A percentile compares a stretch with the other conserved stretches of the same genome.
Evolutionary conservation across 2,113 vertebrate genomes (phyloP).

Genomic region (Grus americana): DNA sequence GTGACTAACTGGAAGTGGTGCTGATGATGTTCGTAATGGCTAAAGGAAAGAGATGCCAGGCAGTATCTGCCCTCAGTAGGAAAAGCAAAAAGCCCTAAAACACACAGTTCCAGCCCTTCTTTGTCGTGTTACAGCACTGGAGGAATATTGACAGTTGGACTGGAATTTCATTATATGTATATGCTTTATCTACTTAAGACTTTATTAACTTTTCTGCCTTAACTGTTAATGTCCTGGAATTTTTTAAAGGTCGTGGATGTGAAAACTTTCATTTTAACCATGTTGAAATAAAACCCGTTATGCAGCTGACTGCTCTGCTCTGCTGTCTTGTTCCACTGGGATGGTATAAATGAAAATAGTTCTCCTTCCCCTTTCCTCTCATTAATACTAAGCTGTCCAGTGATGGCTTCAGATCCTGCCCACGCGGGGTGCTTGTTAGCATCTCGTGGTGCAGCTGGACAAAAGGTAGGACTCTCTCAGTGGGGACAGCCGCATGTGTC

Average conservation of each 20-base stretch:
- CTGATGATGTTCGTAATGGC: background rate
- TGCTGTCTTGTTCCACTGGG: background rate
- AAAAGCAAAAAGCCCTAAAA: background rate
- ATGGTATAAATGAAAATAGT: background rate
- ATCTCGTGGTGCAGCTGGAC: background rate
- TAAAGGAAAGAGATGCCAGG: background rate
- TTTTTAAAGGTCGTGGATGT: background rate
- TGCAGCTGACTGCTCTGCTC: background rate
- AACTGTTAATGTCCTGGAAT: background rate
- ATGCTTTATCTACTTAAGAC: background rate
- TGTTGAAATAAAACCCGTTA: background rate
- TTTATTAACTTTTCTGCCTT: background rate
- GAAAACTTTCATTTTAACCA: background rate
- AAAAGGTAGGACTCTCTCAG: background rate
- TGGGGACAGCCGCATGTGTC: rapidly evolving
- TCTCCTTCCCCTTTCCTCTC: background rate
- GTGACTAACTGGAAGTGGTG: background rate
- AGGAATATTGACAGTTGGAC: background rate
- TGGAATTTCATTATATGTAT: background rate
- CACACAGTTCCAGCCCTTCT: background rate
- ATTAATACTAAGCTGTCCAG: background rate
- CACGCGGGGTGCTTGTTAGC: background rate
- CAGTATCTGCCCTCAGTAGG: background rate
- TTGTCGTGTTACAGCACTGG: background rate
- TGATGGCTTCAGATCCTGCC: background rate